Conservation (phyloP, 2,888 invertebrate species). For the Tyria jacobaeae region DNA sequence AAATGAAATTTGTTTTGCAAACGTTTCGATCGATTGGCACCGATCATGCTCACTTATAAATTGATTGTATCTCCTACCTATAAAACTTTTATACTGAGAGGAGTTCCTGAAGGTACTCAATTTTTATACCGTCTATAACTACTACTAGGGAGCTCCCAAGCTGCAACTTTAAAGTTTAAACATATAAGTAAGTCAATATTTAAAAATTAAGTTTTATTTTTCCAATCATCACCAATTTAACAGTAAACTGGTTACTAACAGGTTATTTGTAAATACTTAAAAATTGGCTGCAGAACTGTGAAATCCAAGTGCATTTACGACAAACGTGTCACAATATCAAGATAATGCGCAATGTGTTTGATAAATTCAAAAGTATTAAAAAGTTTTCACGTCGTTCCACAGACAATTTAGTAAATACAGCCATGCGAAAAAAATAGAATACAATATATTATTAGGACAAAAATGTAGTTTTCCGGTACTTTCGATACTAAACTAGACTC, state of each 20-base stretch:
- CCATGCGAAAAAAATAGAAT: not conserved
- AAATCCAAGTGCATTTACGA: conserved; percentile 16
- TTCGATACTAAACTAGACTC: conserved; percentile 36
- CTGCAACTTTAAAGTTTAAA: not conserved
- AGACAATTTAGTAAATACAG: conserved; percentile 1
- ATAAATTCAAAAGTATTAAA: not conserved
- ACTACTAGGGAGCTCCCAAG: too few species aligned
- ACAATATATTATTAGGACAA: too few species aligned
- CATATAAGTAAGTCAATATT: not conserved
- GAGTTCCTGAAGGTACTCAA: not conserved
- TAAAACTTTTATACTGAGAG: not conserved
- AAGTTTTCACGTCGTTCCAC: not conserved
- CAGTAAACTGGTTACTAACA: not conserved
- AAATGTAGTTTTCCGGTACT: conserved; percentile 31
- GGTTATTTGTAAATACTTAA: not conserved
- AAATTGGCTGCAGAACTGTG: conserved; percentile 10
- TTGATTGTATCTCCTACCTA: not conserved
- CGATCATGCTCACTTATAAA: not conserved
- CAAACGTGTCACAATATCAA: conserved; percentile 13
- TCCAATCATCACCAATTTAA: not conserved
- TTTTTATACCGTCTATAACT: not conserved
- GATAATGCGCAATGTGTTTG: not conserved
- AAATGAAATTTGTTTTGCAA: not conserved
- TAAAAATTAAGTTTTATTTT: not conserved
- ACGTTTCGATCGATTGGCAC: not conserved